Evolutionary conservation across 2,113 vertebrate genomes (phyloP), one percentile per base, ranked within the genome.

Genomic region (Epinephelus cyanopodus): DNA sequence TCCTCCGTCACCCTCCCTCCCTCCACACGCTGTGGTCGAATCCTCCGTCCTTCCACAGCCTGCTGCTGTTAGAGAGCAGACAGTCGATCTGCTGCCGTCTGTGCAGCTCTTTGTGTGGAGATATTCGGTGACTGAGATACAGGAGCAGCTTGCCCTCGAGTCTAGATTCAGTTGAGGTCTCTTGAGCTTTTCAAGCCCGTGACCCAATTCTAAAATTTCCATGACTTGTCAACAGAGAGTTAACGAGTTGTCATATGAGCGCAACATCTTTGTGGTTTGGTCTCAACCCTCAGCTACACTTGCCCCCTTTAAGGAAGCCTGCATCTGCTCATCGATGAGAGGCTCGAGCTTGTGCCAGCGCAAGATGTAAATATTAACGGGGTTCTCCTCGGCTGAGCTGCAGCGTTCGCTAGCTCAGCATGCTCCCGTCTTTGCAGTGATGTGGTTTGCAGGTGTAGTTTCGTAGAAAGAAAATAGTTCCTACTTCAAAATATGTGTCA

Each of bases 1-100:
- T 57, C 67, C 75, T 81, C 82, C 12, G 21, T 79, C 77, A 67
- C 68, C 66, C 70, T 60, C 64, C 69, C 72, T 33, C 60, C 81
- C 67, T 74, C 5, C 48, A 33, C 70, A 53, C 63, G 1, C 84
- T 58, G 61, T 37, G 75, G 37, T 63, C 73, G 12, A 79, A 79
- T 74, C 71, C 74, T 69, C 47, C 53, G 18, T 63, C 74, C 63
- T 33, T 50, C 39, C 8, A 6, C 27, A 5, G 60, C 52, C 63
- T 65, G 67, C 45, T 65, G 64, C 70, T 62, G 73, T 29, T 21
- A 12, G 29, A 42, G 39, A 63, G 12, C 62, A 70, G 39, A 39
- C 42, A 0, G 56, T 19, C 11, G 57, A 42, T 57, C 72, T 25
- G 21, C 57, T 17, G 53, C 53, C 10, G 53, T 67, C 39, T 69